Base-by-base conservation (phyloP, 2,113 vertebrate species). In the Steatornis caripensis region DNA sequence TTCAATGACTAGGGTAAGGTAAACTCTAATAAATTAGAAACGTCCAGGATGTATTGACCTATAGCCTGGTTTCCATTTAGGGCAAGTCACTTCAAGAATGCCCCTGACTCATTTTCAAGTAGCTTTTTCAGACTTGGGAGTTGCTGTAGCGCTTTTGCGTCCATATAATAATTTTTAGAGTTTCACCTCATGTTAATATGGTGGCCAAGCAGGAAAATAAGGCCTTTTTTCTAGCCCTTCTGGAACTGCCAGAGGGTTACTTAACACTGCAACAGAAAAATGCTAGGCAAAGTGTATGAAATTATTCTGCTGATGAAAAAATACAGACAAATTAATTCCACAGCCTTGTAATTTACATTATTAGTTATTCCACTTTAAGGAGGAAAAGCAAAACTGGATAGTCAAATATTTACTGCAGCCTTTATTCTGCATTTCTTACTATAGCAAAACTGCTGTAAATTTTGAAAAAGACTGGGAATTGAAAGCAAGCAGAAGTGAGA, bases 401-500 rank as follows among this genome's bases (percentile, higher is more conserved):
- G 53, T 29, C 46, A 32, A 66, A 71, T 27, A 43, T 37, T 87
- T 51, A 72, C 15, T 78, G 64, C 43, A 77, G 60, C 23, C 51
- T 92, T 77, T 39, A 65, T 32, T 37, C 55, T 78, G 61, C 7
- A 5, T 8, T 21, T 6, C 60, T 54, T 17, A 11, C 48, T 41
- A 48, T 0, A 75, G 68, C 24, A 68, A 32, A 94, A 57, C 2
- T 19, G 54, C 54, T 74, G 75, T 24, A 49, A 37, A 27, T 62
- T 84, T 27, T 43, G 70, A 39, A 70, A 53, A 77, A 72, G 37
- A 46, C 0, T 27, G 77, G 61, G 81, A 92, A 86, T 88, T 21
- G 60, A 69, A 72, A 91, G 64, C 64, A 91, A 93, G 54, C 74
- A 93, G 83, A 95, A 97, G 54, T 43, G 41, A 94, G 79, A 89